phyloP scores from a whole-genome alignment of 2,888 invertebrate genomes.

The Calephelis perditalis region DNA sequence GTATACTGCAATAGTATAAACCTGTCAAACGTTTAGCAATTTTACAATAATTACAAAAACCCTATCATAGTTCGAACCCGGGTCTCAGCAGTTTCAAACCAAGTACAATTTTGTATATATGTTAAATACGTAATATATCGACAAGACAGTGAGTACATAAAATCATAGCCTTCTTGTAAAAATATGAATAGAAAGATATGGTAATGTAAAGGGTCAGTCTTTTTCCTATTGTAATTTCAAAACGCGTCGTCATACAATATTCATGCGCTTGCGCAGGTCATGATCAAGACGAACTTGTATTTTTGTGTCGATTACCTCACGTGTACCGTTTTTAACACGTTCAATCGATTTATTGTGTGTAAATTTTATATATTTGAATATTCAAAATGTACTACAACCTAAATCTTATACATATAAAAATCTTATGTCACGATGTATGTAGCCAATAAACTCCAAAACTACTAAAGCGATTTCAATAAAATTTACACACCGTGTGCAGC shows the following conservation, averaged over 20 bases:
- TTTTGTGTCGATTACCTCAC: slow-evolving; percentile 64
- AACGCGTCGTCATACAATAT: slow-evolving; percentile 58
- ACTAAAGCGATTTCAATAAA: too few species aligned
- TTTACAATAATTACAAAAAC: too few species aligned
- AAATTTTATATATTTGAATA: slow-evolving; percentile 41
- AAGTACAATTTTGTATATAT: too few species aligned
- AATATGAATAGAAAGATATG: slow-evolving; percentile 15
- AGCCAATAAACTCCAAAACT: too few species aligned
- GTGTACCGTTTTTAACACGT: slow-evolving; percentile 37
- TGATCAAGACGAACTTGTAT: slow-evolving; percentile 73
- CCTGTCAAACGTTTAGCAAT: too few species aligned
- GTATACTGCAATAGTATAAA: too few species aligned
- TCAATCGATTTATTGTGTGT: slow-evolving; percentile 47
- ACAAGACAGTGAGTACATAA: too few species aligned
- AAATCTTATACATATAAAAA: background rate
- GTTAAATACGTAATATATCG: too few species aligned
- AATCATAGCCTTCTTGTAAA: background rate
- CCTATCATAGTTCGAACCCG: too few species aligned
- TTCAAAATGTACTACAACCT: slow-evolving; percentile 15
- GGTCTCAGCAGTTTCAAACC: too few species aligned
- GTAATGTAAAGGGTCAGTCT: slow-evolving; percentile 19
- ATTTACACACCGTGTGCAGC: too few species aligned
- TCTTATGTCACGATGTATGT: too few species aligned
- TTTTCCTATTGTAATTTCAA: slow-evolving; percentile 35
- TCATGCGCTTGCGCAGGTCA: slow-evolving; percentile 67